Evolutionary conservation across 2,888 invertebrate genomes (phyloP).

Genomic region (Neoascia interrupta): DNA sequence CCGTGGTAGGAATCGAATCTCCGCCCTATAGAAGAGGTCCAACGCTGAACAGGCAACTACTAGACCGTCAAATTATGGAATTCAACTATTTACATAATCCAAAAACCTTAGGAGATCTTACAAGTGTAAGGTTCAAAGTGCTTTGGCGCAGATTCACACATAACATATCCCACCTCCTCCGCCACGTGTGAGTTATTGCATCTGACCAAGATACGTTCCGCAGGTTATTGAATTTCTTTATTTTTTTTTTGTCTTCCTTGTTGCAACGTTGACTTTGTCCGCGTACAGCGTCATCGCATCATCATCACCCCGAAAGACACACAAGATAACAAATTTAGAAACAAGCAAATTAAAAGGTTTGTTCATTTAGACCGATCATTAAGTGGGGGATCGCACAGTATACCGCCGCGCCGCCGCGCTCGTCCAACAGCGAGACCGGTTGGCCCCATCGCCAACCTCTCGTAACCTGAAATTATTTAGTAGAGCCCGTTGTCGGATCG

Average conservation of each 20-base stretch:
- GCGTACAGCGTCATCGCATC: constrained; percentile 39
- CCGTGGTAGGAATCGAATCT: no score
- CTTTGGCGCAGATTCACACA: no score
- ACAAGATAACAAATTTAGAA: constrained; percentile 71
- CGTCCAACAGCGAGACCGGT: constrained; percentile 47
- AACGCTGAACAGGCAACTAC: no score
- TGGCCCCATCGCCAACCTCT: constrained; percentile 53
- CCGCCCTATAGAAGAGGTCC: no score
- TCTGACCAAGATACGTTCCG: constrained; percentile 32
- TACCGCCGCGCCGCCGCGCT: background rate
- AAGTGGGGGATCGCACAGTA: constrained; percentile 53
- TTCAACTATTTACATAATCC: no score
- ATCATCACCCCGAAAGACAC: constrained; percentile 57
- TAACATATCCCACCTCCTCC: no score
- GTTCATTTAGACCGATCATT: constrained; percentile 72
- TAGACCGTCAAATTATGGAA: no score
- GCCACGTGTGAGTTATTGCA: constrained; percentile 37
- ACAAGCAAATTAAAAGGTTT: constrained; percentile 73
- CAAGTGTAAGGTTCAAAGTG: constrained; percentile 23
- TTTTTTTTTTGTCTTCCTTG: constrained; percentile 16
- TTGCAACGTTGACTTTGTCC: background rate
- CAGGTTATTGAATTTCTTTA: constrained; percentile 21
- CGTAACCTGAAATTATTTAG: constrained; percentile 69
- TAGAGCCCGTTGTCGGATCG: constrained; percentile 68
- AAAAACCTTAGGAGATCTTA: no score